Evolutionary conservation across 1,140 invertebrate genomes (phyloP).

Genomic region (Grapholita molesta): DNA sequence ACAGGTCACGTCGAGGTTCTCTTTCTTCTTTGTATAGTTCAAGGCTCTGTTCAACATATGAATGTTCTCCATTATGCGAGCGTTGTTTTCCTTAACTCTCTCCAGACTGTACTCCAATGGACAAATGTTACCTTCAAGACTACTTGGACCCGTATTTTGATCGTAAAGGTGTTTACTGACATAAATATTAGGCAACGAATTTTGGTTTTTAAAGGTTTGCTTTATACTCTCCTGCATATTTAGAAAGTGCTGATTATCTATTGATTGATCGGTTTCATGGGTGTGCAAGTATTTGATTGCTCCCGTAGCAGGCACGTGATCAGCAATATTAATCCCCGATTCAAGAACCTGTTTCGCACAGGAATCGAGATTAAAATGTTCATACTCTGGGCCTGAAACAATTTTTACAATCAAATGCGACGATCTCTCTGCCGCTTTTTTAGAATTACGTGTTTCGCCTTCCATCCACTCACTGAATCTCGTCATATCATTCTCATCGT

Average conservation of each 20-base stretch:
- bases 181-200: not conserved
- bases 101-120: conserved; percentile 67
- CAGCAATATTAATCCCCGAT: conserved; percentile 13
- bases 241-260: not conserved
- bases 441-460: conserved; percentile 41
- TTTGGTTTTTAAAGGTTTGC: not conserved
- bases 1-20: conserved; percentile 53
- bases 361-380: conserved; percentile 53
- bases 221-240: not conserved
- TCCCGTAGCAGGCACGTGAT: not conserved
- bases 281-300: not conserved
- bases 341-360: conserved; percentile 45
- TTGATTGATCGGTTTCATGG: not conserved
- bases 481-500: conserved; percentile 37
- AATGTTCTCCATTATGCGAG: conserved; percentile 71
- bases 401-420: conserved; percentile 59
- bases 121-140: conserved; percentile 30
- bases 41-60: conserved; percentile 67
- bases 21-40: conserved; percentile 67
- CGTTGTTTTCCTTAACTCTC: conserved; percentile 72
- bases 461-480: conserved; percentile 57
- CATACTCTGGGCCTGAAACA: conserved; percentile 42
- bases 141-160: not conserved
- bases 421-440: conserved; percentile 45
- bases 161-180: conserved; percentile 10